Percentiles rank a stretch among this genome's conserved stretches.
Evolutionary conservation across 2,113 vertebrate genomes (phyloP).

Genomic region (Alligator mississippiensis): DNA sequence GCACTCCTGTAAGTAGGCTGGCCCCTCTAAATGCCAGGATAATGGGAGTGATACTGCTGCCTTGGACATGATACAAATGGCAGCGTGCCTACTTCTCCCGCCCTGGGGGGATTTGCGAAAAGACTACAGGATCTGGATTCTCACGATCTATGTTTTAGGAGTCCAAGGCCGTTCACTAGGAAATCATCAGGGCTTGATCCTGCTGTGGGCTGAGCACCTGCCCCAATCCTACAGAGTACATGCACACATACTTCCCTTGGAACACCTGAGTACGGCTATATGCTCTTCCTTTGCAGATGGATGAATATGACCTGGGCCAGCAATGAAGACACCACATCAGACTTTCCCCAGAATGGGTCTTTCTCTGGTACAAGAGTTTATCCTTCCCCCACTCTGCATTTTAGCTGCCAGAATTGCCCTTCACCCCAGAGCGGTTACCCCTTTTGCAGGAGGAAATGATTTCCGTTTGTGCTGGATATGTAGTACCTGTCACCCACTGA

Average conservation of each 20-base stretch:
- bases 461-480: background rate
- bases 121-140: background rate
- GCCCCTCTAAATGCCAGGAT: background rate
- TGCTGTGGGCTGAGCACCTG: background rate
- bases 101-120: too few relatives aligned
- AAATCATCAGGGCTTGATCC: background rate
- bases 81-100: background rate
- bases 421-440: background rate
- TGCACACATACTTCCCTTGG: background rate
- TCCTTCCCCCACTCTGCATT: too few relatives aligned
- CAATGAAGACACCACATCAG: too few relatives aligned
- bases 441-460: background rate
- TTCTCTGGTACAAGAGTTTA: too few relatives aligned
- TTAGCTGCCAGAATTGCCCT: background rate
- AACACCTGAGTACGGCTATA: background rate
- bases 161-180: background rate
- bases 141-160: background rate
- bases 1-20: background rate
- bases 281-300: too few relatives aligned
- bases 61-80: background rate
- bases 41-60: background rate
- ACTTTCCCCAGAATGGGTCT: too few relatives aligned
- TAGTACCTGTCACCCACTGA: background rate
- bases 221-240: background rate
- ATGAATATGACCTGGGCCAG: too few relatives aligned